phyloP scores from a whole-genome alignment of 2,888 invertebrate species.

The Gymnocheta viridis region DNA sequence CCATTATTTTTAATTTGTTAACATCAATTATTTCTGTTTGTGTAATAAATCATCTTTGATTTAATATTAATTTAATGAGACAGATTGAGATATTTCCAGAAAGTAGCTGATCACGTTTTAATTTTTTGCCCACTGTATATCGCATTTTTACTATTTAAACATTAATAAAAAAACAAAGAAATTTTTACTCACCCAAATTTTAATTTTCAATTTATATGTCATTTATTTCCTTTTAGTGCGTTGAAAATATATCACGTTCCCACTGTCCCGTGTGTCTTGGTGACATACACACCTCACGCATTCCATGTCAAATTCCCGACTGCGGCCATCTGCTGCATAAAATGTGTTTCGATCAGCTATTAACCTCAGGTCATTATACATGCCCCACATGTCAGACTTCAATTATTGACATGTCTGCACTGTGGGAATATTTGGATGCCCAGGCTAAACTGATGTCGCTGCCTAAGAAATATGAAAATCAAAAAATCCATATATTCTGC shows the following conservation, averaged over 20 bases:
- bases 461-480: conserved; percentile 91
- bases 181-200: not conserved
- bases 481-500: conserved; percentile 91
- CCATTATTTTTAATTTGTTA: too few species aligned
- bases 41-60: too few species aligned
- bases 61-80: too few species aligned
- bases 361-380: conserved; percentile 89
- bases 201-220: conserved; percentile 25
- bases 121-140: too few species aligned
- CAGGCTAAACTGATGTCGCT: conserved; percentile 92
- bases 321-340: conserved; percentile 94
- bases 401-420: conserved; percentile 92
- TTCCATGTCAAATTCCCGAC: conserved; percentile 93
- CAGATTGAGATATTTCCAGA: too few species aligned
- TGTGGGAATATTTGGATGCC: conserved; percentile 88
- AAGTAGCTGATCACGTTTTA: too few species aligned
- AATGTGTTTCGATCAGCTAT: conserved; percentile 90
- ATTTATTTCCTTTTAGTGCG: conserved; percentile 85
- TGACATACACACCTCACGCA: conserved; percentile 94
- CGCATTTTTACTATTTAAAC: too few species aligned
- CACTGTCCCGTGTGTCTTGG: conserved; percentile 95
- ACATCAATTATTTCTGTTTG: too few species aligned
- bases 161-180: too few species aligned
- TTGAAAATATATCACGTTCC: conserved; percentile 93
- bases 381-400: conserved; percentile 95